phyloP scores from a whole-genome alignment of 2,888 invertebrate species.

The Craniophora ligustri region DNA sequence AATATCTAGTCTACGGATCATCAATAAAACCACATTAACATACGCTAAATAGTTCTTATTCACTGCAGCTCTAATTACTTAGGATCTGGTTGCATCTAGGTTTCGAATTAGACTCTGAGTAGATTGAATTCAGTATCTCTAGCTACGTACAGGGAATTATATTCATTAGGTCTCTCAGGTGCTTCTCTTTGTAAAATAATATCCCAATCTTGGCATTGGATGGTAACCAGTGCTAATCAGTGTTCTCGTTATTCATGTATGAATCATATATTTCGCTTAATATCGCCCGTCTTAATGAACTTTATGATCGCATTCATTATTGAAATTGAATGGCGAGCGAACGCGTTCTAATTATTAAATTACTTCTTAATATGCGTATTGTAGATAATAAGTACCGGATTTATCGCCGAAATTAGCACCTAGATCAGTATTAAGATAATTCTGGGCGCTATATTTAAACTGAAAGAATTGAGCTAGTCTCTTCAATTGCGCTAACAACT shows the following conservation, averaged over 20 bases:
- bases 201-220: not conserved
- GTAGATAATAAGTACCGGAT: no score
- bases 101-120: not conserved
- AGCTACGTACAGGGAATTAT: not conserved
- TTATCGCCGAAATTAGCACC: no score
- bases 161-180: not conserved
- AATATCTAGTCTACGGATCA: conserved; percentile 18
- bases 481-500: not conserved
- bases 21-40: conserved; percentile 5
- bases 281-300: not conserved
- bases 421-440: not conserved
- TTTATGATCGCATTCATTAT: not conserved
- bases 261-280: conserved; percentile 3
- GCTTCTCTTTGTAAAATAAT: not conserved
- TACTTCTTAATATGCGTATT: not conserved
- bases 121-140: conserved; percentile 1
- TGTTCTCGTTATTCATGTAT: not conserved
- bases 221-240: not conserved
- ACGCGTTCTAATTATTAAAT: not conserved
- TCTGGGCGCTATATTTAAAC: not conserved
- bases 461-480: not conserved
- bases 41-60: conserved; percentile 1
- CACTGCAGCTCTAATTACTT: not conserved
- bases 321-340: not conserved
- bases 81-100: not conserved